Base-by-base conservation (phyloP, 2,888 invertebrate species). In the Heliconius sara region DNA sequence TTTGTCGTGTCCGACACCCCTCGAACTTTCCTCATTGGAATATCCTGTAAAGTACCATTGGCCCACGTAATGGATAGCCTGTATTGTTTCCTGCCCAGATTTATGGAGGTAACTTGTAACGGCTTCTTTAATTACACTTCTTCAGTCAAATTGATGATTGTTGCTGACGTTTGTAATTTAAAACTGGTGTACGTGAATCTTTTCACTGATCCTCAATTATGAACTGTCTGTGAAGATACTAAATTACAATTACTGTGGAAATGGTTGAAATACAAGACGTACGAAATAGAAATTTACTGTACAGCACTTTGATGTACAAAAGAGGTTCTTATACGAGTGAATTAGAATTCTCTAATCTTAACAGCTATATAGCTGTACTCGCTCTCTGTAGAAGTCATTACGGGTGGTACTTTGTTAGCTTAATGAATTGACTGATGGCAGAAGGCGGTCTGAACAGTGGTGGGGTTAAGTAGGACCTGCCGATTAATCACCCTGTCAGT, bases 371-470 rank as follows among this genome's bases (percentile, higher is more conserved):
- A 88, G 89, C 90, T 87, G 88, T 90, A 86, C 86, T 89, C 88
- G 85, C 87, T 90, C 90, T 89, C 89, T 91, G 89, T 90, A 90
- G 89, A 93, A 94, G 93, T 94, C 94, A 93, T 95, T 95, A 95
- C 92, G 88, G 89, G 88, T 89, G 89, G 92, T 93, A 94, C 93
- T 95, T 94, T 95, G 95, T 94, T 93, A 91, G 91, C 91, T 91
- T 95, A 95, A 95, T 94, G 95, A 95, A 95, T 95, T 95, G 95
- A 95, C 93, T 92, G 94, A 95, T 94, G 95, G 92, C 91, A 89
- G 89, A 90, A 90, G 91, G 88, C 92, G 92, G 91, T 91, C 90
- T 91, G 91, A 93, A 93, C 93, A 91, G 90, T 91, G 92, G 92
- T 92, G 91, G 94, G 93, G 94, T 94, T 95, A 93, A 95, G 94